Evolutionary conservation across 2,888 invertebrate species (phyloP), one percentile per base, ranked within the genome.

Genomic region (Yponomeuta plumbellus): DNA sequence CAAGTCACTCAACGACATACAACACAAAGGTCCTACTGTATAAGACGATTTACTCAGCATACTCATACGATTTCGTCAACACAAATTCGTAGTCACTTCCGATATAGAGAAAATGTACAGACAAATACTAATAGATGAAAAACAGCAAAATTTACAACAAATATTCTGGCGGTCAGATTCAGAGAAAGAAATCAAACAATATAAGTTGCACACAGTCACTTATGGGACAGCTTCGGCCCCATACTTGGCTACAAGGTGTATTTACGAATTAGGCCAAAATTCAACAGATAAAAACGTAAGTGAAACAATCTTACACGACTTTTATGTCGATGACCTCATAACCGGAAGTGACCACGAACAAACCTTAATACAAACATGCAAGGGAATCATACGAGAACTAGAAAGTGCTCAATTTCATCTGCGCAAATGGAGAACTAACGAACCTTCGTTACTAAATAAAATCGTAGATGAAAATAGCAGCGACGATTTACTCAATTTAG

Each of bases 71-170:
- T 68, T 68, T 26, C 39, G 66, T 11, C 67, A 69, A 22, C 66
- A 69, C 44, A 67, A 64, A 11, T 65, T 23, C 61, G 68, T 67
- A 11, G 11, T 69, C 3, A 63, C 62, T 11, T 57, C 65, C 11
- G 68, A 69, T 21, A 61, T 63, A 13, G 68, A 68, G 23, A 69
- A 69, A 67, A 66, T 67, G 68, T 69, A 68, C 23, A 26, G 69
- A 4, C 40, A 26, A 4, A 59, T 68, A 6, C 20, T 64, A 11
- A 39, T 69, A 1, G 20, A 20, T 40, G 56, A 61, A 20, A 23
- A 61, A 56, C 66, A 68, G 57, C 22, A 64, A 44, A 6, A 22
- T 40, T 59, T 68, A 23, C 65, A 63, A 66, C 56, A 62, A 11
- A 61, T 61, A 23, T 61, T 68, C 13, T 66, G 65, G 65, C 22